Percentiles rank a stretch among this genome's conserved stretches.
phyloP scores from a whole-genome alignment of 1,140 invertebrate species.

The Ephestia elutella region DNA sequence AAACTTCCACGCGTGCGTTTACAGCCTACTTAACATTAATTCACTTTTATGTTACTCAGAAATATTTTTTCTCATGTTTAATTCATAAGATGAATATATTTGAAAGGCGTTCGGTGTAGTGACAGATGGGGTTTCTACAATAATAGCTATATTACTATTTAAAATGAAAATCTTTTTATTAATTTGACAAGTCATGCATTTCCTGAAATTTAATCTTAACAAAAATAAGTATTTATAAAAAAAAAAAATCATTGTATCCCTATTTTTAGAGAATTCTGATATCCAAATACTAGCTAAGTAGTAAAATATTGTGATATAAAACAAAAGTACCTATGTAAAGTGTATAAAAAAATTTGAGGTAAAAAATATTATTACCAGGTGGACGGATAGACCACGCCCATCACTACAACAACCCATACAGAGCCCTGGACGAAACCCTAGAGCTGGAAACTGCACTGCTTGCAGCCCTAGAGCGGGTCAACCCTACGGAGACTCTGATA shows the following conservation, averaged over 20 bases:
- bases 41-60: neutral
- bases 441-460: slow-evolving; percentile 79
- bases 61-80: slow-evolving; percentile 8
- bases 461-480: slow-evolving; percentile 76
- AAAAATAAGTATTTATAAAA: neutral
- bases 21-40: neutral
- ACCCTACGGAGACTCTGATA: slow-evolving; percentile 75
- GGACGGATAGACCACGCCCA: slow-evolving; percentile 84
- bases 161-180: no score
- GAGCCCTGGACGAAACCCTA: slow-evolving; percentile 81
- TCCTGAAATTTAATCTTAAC: neutral
- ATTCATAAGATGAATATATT: slow-evolving; percentile 9
- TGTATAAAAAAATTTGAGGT: no score
- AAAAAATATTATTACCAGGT: slow-evolving; percentile 58
- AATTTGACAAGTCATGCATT: no score
- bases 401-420: slow-evolving; percentile 81
- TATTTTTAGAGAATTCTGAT: no score
- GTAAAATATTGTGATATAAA: no score
- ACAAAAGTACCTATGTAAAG: no score
- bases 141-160: neutral
- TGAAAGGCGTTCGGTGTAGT: neutral
- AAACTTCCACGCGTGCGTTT: neutral
- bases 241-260: no score
- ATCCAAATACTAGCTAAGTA: no score
- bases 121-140: neutral